Evolutionary conservation across 2,797 vertebrate genomes (phyloP).

Genomic region (Adrianichthys oophorus): DNA sequence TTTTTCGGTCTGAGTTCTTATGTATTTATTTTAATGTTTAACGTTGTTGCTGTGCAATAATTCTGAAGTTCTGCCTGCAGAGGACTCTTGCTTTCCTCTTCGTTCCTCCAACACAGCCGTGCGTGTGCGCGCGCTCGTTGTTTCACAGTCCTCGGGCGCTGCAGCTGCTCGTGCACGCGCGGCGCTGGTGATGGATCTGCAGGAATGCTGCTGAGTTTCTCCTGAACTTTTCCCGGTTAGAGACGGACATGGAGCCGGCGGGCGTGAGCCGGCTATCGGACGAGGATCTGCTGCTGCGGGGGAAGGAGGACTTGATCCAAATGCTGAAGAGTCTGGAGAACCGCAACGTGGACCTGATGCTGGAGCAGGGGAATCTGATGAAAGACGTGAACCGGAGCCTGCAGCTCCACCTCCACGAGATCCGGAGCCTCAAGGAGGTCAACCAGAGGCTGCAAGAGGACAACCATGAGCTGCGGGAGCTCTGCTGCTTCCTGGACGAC

Average conservation of each 20-base stretch:
- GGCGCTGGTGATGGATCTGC: neutral
- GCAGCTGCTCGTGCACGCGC: neutral
- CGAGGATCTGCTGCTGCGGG: slow-evolving; percentile 88
- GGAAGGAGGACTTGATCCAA: slow-evolving; percentile 88
- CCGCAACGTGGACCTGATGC: slow-evolving; percentile 90
- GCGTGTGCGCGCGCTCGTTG: neutral
- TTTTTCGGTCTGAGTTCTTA: too few relatives aligned
- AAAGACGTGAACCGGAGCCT: slow-evolving; percentile 92
- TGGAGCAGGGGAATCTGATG: slow-evolving; percentile 94
- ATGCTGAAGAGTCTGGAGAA: slow-evolving; percentile 83
- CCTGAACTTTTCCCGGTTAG: neutral
- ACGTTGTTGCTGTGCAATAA: too few relatives aligned
- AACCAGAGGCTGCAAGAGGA: slow-evolving; percentile 96
- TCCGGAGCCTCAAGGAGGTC: slow-evolving; percentile 91
- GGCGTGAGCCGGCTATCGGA: slow-evolving; percentile 88
- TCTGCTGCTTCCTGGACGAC: slow-evolving; percentile 95
- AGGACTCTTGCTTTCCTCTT: too few relatives aligned
- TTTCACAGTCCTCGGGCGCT: neutral
- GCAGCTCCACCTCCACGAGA: slow-evolving; percentile 94
- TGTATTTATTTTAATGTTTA: too few relatives aligned
- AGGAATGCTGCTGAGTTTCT: neutral
- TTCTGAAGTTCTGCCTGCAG: too few relatives aligned
- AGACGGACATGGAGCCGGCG: slow-evolving; percentile 3
- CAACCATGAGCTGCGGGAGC: slow-evolving; percentile 93
- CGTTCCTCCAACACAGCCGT: neutral